phyloP scores from a whole-genome alignment of 1,140 invertebrate genomes.

The Lepidurus couesii region DNA sequence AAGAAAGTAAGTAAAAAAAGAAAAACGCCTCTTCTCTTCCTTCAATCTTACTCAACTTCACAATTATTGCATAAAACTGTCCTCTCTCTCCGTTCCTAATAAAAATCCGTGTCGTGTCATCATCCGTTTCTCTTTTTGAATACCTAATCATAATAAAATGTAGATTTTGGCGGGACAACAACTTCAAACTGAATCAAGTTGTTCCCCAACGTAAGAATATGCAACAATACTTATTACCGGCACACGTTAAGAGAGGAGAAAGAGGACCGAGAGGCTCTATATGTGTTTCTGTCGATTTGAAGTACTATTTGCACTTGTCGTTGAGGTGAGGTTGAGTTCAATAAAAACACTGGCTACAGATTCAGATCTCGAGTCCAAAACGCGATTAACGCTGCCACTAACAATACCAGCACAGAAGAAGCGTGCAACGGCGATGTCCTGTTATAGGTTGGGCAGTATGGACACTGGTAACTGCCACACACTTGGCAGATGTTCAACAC shows the following conservation, averaged over 20 bases:
- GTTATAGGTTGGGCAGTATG: constrained; percentile 89
- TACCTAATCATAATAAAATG: background rate
- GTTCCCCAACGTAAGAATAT: background rate
- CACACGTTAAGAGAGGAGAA: background rate
- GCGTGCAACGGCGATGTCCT: constrained; percentile 31
- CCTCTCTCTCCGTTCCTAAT: background rate
- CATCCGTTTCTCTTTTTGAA: background rate
- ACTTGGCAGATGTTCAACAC: constrained; percentile 92
- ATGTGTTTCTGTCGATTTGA: constrained; percentile 7
- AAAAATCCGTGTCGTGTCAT: background rate
- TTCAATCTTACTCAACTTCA: background rate
- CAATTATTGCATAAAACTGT: constrained; percentile 16
- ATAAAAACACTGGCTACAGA: constrained; percentile 11
- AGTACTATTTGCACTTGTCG: constrained; percentile 21
- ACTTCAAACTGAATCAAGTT: background rate
- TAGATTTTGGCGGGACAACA: background rate
- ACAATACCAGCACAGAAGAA: constrained; percentile 23
- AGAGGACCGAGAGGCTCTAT: background rate
- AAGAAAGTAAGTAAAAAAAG: background rate
- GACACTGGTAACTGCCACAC: constrained; percentile 96
- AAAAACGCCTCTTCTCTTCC: background rate
- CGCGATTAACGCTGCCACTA: constrained; percentile 1
- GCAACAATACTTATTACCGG: background rate
- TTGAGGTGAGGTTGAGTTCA: constrained; percentile 4
- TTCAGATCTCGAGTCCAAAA: constrained; percentile 1